A percentile compares a stretch with the other conserved stretches of the same genome.
phyloP scores from a whole-genome alignment of 2,113 vertebrate genomes.

The Etia nguti region DNA sequence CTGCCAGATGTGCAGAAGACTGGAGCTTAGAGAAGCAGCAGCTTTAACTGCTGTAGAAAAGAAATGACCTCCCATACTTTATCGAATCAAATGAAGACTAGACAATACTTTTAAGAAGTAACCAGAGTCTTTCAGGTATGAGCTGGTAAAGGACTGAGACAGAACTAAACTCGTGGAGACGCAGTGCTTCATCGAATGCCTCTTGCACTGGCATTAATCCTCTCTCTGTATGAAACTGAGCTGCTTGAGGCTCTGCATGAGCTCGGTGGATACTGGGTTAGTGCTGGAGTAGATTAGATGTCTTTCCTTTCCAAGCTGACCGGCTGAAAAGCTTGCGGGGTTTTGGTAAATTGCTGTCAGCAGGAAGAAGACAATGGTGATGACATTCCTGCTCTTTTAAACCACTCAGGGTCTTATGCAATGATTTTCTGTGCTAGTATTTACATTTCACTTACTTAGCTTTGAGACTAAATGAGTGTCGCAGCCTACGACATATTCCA shows the following conservation, averaged over 20 bases:
- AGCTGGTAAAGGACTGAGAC: neutral
- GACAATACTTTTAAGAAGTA: neutral
- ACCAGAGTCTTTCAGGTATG: neutral
- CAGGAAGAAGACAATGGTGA: neutral
- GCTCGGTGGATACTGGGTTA: neutral
- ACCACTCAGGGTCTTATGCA: neutral
- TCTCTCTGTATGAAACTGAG: neutral
- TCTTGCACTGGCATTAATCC: neutral
- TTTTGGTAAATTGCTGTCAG: constrained; percentile 20
- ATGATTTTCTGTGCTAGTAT: neutral
- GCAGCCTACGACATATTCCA: neutral
- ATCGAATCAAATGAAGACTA: neutral
- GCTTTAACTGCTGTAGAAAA: neutral
- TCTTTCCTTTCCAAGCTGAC: neutral
- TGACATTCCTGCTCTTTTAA: neutral
- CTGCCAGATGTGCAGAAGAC: neutral
- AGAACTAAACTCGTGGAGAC: neutral
- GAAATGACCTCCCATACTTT: neutral
- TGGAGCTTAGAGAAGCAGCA: neutral
- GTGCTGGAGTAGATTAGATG: neutral
- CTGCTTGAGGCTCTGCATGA: neutral
- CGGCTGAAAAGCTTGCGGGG: neutral
- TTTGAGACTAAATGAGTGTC: neutral
- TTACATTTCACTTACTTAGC: neutral
- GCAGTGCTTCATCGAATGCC: neutral